Base-by-base conservation (phyloP, 2,113 vertebrate species). In the Macquaria australasica region DNA sequence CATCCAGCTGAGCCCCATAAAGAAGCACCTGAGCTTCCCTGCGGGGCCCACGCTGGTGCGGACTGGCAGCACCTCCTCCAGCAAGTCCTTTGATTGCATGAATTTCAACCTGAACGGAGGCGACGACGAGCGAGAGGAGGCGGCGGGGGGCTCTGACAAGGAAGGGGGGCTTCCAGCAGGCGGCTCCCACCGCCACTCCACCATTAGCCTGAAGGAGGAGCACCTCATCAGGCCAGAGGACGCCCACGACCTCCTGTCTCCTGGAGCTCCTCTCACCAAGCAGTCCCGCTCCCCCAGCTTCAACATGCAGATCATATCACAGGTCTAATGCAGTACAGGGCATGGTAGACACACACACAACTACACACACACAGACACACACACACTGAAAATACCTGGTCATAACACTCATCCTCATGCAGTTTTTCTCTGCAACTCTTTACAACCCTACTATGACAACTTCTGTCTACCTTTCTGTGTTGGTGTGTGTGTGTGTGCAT, bases 281-380 rank as follows among this genome's bases (percentile, higher is more conserved):
- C 97, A 98, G 96, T 98, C 98, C 82, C 97, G 98, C 92, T 99
- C 98, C 82, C 98, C 98, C 88, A 99, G 98, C 95, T 99, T 99
- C 96, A 99, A 98, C 97, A 99, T 99, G 98, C 98, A 99, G 97
- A 96, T 99, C 93, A 98, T 99, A 96, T 99, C 98, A 91, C 98
- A 99, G 95, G 98, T 99, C 93, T 99, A 97, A 91, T 41, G 56
- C 72, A 79, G 56, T 58, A 67, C 72, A 86, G 87, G 82, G 28
- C 63, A 41, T 21, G 28, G 21, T 3, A 77, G 20, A 84, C 59
- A 81, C 81, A 82, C 79, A 81, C 72, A 72, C 31, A 64, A 25
- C 60, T 1, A 50, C n/a, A 73, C 31, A 55, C 31, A 55, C 62
- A 79, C 14, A 55, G 51, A 50, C 68, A 77, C 50, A 78, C 41